phyloP scores from a whole-genome alignment of 2,888 invertebrate species.

The Onthophagus sagittarius region DNA sequence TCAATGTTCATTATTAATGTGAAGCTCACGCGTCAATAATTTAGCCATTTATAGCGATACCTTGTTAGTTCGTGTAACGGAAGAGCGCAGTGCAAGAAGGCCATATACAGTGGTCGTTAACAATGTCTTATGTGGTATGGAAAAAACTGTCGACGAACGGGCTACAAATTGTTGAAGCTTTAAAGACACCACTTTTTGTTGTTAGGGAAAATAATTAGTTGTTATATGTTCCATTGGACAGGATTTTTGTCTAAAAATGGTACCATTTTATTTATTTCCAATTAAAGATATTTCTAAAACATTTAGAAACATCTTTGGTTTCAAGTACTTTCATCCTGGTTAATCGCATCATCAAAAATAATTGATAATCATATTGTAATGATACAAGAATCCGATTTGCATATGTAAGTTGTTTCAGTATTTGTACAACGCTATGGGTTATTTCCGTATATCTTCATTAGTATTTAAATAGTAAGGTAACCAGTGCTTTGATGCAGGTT shows the following conservation, averaged over 20 bases:
- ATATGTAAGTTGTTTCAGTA: not conserved
- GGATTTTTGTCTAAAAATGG: too few species aligned
- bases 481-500: not conserved
- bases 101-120: not conserved
- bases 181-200: not conserved
- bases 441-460: not conserved
- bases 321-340: not conserved
- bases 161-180: not conserved
- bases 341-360: not conserved
- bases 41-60: constrained; percentile 7
- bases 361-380: not conserved
- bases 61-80: not conserved
- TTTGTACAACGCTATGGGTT: not conserved
- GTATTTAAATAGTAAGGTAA: not conserved
- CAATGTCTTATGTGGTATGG: not conserved
- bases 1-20: constrained; percentile 4
- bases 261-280: not conserved
- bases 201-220: not conserved
- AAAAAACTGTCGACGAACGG: not conserved
- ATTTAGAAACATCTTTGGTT: not conserved
- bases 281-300: not conserved
- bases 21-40: constrained; percentile 6
- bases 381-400: not conserved
- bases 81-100: not conserved
- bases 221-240: not conserved